Evolutionary conservation across 2,888 invertebrate species (phyloP), one percentile per base, ranked within the genome.

Genomic region (Monoplex corrugatus): DNA sequence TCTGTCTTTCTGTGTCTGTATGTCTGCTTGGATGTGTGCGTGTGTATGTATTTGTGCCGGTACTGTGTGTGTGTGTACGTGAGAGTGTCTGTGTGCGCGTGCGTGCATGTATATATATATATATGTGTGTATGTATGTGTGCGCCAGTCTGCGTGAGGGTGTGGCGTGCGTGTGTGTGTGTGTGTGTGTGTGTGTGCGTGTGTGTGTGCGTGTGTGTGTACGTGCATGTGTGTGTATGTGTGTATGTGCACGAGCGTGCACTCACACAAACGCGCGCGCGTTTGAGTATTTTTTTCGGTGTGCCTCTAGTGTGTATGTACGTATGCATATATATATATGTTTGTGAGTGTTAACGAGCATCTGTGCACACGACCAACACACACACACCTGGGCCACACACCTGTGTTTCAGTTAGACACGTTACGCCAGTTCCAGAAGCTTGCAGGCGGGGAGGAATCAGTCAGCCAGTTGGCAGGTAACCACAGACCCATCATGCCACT

Each of bases 401-500:
- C 3, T 80, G 63, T 87, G 45, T 75, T 82, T 32, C 85, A 90
- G 91, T 50, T 91, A 68, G 90, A 90, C 68, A 89, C 84, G 32
- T 45, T 91, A n/a, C 50, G 91, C 57, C 83, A 88, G 75, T 75
- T 91, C 63, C 91, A 89, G 82, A 89, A 91, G 32, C 38, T 75
- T 28, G 84, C 83, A 44, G 83, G 90, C 68, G 86, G 63, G 19
- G 89, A 90, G 44, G 88, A 68, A 32, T 68, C 86, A 28, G 88
- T 90, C 88, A 89, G 89, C 0, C 75, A 90, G 85, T 10, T 89
- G 23, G 87, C 89, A 13, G 90, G 89, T 8, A 94, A 94, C 86
- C 90, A 92, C 72, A 89, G 94, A 50, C 93, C 94, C 3, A 92
- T 92, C 16, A 93, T 93, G 92, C 93, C 93, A 6, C 85, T 94